Evolutionary conservation across 2,888 invertebrate genomes (phyloP), one percentile per base, ranked within the genome.

Genomic region (Limnephilus marmoratus): DNA sequence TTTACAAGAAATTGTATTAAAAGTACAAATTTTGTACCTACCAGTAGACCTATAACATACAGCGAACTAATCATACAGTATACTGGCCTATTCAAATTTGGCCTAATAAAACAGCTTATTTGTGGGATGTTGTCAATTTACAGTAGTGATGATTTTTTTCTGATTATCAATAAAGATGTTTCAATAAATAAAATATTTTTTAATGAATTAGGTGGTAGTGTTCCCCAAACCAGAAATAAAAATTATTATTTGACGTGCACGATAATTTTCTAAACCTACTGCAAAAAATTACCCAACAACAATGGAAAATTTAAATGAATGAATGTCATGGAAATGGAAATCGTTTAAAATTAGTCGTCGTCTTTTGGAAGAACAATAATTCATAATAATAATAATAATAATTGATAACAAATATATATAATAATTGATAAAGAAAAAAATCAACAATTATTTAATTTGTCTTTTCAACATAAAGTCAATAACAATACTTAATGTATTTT

Each of bases 401-500:
- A 68, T 68, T 68, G 24, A 68, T 68, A 68, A 68, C 68, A 68
- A 41, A 41, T 9, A 9, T 41, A 41, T 41, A 68, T 68, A 68
- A 9, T 68, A 68, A 68, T 68, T 68, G 24, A 68, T 68, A 68
- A 68, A 68, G 68, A 68, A 68, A 68, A 31, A 1, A 68, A 68
- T 68, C 68, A 68, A 68, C 68, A 68, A 24, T 68, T 68, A 24
- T 68, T 68, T 68, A 68, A 68, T 68, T 31, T 89, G 13, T 31
- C 80, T 31, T 89, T 29, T 53, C 68, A 31, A 68, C 12, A 53
- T 68, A 34, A 29, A 53, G 89, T 53, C 49, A 89, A 89, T 53
- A 53, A 89, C 53, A 53, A 89, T 86, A n/a, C n/a, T n/a, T n/a
- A 41, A 80, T 88, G 68, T 80, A 88, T 88, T 88, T 88, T 53